Percentiles rank a stretch among this genome's conserved stretches.
Conservation (phyloP, 1,140 invertebrate species). For the Drosophila subobscura region DNA sequence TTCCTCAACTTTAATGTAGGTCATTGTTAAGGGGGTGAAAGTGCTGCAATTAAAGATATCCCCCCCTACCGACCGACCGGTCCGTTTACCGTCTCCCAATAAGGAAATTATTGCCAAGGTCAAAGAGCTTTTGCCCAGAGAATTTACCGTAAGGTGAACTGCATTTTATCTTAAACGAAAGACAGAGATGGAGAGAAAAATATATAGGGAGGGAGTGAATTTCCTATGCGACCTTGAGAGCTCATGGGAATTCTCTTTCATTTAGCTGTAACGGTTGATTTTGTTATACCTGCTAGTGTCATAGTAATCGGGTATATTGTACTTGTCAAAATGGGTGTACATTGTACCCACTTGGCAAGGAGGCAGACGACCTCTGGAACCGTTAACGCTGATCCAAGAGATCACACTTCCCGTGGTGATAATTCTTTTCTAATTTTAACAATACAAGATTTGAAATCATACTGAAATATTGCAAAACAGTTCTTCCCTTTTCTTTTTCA, state of each 20-base stretch:
- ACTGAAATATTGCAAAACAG: too few species aligned
- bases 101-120: slow-evolving; percentile 60
- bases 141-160: slow-evolving; percentile 52
- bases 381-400: too few species aligned
- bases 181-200: slow-evolving; percentile 13
- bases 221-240: slow-evolving; percentile 42
- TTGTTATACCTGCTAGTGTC: neutral
- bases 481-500: neutral
- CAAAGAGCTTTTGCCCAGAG: slow-evolving; percentile 27
- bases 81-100: slow-evolving; percentile 3
- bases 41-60: slow-evolving; percentile 51
- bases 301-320: too few species aligned
- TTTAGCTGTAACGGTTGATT: slow-evolving; percentile 26
- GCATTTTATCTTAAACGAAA: slow-evolving; percentile 31
- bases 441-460: too few species aligned
- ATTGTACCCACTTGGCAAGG: too few species aligned
- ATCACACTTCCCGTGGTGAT: too few species aligned
- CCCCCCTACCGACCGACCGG: neutral
- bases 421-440: too few species aligned
- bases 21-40: slow-evolving; percentile 73
- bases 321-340: too few species aligned
- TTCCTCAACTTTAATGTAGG: slow-evolving; percentile 72
- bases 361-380: too few species aligned
- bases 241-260: slow-evolving; percentile 45
- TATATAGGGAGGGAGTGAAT: slow-evolving; percentile 2